Conservation (phyloP, 35 echinoderm and acorn worm genomes). For the Ophiothrix spiculata region DNA sequence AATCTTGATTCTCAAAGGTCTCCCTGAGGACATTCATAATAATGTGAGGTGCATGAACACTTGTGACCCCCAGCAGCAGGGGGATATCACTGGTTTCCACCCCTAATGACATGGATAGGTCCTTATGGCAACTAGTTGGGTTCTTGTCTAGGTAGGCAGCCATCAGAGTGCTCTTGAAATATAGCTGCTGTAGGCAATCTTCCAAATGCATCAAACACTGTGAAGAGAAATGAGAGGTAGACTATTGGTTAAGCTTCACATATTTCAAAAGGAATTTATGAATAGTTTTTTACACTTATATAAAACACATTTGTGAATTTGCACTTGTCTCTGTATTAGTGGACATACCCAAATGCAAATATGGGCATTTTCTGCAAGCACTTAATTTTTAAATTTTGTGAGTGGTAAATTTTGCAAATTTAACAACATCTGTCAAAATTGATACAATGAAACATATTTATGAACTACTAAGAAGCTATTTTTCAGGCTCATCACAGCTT, state of each 20-base stretch:
- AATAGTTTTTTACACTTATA: no score
- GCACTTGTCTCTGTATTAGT: no score
- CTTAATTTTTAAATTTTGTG: no score
- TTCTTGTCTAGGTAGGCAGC: slow-evolving; percentile 73
- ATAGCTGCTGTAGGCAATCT: slow-evolving; percentile 87
- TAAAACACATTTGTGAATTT: no score
- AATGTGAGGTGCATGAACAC: slow-evolving; percentile 85
- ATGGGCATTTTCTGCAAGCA: no score
- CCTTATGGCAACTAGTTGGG: slow-evolving; percentile 53
- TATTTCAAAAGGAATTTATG: no score
- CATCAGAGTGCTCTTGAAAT: slow-evolving; percentile 75
- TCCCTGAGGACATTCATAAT: slow-evolving; percentile 63
- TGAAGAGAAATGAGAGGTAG: not conserved
- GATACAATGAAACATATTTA: no score
- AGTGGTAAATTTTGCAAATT: no score
- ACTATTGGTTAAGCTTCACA: not conserved
- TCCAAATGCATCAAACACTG: slow-evolving; percentile 97
- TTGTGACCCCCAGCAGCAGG: slow-evolving; percentile 65
- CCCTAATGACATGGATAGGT: slow-evolving; percentile 49
- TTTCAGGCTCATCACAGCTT: no score
- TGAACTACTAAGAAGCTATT: no score
- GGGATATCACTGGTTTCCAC: slow-evolving; percentile 70
- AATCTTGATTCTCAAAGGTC: slow-evolving; percentile 59
- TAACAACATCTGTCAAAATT: no score
- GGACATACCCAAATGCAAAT: no score